Percentiles rank a stretch among this genome's conserved stretches.
Conservation (phyloP, 2,797 vertebrate genomes). For the Zalophus californianus region DNA sequence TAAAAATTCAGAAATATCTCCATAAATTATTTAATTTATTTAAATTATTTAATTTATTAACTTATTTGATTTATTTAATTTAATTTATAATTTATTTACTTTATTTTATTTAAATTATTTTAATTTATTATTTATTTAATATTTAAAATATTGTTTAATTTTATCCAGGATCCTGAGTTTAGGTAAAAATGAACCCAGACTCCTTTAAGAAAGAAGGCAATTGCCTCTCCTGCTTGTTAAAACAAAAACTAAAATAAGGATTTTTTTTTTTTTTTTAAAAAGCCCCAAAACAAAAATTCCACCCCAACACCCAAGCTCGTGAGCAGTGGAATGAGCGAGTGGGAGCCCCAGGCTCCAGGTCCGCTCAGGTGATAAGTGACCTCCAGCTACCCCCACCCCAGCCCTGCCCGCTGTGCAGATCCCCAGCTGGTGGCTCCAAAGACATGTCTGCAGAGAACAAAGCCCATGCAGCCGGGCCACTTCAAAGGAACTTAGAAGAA, state of each 20-base stretch:
- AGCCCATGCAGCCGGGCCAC: background rate
- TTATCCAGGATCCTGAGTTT: background rate
- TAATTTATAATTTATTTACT: too few species aligned
- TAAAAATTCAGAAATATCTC: conserved; percentile 19
- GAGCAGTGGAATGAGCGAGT: background rate
- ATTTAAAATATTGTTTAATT: too few species aligned
- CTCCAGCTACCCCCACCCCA: conserved; percentile 6
- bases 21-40: background rate
- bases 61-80: too few species aligned
- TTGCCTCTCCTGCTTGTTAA: background rate
- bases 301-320: background rate
- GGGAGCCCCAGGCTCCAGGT: too few species aligned
- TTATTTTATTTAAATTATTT: too few species aligned
- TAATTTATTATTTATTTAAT: too few species aligned
- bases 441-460: conserved; percentile 60
- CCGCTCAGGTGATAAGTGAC: background rate
- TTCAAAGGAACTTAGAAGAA: conserved; percentile 68
- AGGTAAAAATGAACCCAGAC: background rate
- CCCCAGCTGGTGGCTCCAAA: conserved; percentile 42
- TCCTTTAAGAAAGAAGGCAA: background rate
- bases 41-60: too few species aligned
- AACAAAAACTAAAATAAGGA: background rate
- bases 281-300: background rate
- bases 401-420: background rate
- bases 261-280: background rate